Conservation (phyloP, 2,113 vertebrate species). For the Brachirus orientalis region DNA sequence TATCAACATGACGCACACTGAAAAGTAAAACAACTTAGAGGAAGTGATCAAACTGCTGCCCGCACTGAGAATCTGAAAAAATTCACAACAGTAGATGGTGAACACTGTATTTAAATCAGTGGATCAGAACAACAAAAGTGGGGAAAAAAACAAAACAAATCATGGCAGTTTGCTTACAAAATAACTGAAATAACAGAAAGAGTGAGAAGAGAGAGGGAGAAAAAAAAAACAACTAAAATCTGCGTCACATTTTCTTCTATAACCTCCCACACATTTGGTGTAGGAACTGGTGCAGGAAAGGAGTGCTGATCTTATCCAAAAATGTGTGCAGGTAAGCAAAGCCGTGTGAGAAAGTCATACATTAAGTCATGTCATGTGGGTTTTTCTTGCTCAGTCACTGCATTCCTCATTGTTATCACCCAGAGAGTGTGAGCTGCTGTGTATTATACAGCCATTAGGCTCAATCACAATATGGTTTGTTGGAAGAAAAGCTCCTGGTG, state of each 20-base stretch:
- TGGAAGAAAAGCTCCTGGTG: no score
- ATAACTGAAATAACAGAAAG: constrained; percentile 8
- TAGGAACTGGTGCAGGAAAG: constrained; percentile 27
- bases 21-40: constrained; percentile 53
- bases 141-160: no score
- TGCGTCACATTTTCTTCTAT: constrained; percentile 13
- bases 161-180: no score
- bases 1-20: constrained; percentile 71
- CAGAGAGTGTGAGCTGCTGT: not conserved
- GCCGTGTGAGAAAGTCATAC: constrained; percentile 53
- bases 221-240: no score
- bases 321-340: constrained; percentile 73
- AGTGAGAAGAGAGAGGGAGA: not conserved
- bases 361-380: constrained; percentile 56
- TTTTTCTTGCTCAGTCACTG: constrained; percentile 54
- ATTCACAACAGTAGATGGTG: no score
- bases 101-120: no score
- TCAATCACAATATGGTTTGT: not conserved
- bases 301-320: constrained; percentile 76
- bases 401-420: constrained; percentile 58
- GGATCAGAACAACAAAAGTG: constrained; percentile 4
- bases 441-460: not conserved
- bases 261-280: constrained; percentile 50
- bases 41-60: constrained; percentile 57
- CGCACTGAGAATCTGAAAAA: no score